These are phyloP conservation scores for Erpornis zantholeuca DNA, from an alignment of 2,113 vertebrate species.

Conservation along the genomic window DNA sequence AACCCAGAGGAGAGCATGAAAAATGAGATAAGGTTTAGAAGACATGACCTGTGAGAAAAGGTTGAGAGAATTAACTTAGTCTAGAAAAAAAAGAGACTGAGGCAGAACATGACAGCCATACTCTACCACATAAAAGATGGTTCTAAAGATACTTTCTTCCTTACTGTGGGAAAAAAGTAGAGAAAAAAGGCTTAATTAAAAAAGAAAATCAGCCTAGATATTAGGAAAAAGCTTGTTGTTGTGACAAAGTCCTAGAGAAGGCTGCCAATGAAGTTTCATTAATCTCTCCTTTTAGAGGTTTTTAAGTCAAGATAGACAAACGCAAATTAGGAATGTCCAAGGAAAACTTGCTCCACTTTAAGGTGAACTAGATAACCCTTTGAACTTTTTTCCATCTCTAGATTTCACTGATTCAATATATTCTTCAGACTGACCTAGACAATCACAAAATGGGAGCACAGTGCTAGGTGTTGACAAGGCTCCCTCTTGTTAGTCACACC, in stretches of 20 bases:
- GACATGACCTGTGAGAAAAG: not conserved
- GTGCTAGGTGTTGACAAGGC: not conserved
- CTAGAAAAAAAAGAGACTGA: not conserved
- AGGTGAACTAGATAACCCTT: not conserved
- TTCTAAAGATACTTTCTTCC: not conserved
- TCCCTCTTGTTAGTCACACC: not conserved
- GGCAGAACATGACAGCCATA: not conserved
- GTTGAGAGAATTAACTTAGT: not conserved
- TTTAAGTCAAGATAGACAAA: not conserved
- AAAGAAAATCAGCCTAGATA: not conserved
- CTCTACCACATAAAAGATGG: not conserved
- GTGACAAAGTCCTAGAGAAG: not conserved
- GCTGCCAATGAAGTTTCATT: not conserved
- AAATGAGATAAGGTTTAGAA: constrained; percentile 5
- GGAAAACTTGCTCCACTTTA: not conserved
- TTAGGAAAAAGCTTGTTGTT: not conserved
- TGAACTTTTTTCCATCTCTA: not conserved
- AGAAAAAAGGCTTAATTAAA: not conserved
- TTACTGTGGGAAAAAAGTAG: not conserved
- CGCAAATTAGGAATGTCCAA: not conserved
- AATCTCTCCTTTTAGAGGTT: not conserved
- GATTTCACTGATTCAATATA: not conserved
- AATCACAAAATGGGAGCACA: not conserved
- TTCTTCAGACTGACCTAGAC: not conserved
- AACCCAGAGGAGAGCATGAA: not conserved